phyloP scores from a whole-genome alignment of 1,140 invertebrate species.

The Solenopsis invicta region DNA sequence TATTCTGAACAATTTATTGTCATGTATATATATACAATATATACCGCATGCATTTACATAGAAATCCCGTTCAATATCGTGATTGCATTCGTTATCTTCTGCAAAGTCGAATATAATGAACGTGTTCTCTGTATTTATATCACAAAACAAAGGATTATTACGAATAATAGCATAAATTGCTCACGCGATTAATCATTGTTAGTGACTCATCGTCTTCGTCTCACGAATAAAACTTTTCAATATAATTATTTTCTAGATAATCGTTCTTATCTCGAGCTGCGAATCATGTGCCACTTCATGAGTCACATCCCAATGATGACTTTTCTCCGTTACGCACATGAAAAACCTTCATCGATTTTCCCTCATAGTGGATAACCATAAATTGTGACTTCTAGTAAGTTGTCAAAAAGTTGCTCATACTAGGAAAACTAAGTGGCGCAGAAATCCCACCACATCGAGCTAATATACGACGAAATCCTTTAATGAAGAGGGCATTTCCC shows the following conservation, averaged over 20 bases:
- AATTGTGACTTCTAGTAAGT: constrained; percentile 40
- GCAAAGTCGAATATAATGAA: constrained; percentile 3
- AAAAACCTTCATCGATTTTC: background rate
- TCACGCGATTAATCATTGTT: background rate
- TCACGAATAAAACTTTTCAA: background rate
- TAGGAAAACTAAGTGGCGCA: constrained; percentile 23
- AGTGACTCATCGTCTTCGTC: background rate
- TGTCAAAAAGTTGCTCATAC: constrained; percentile 4
- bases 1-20: background rate
- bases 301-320: background rate
- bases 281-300: background rate
- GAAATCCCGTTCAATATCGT: background rate
- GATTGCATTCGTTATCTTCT: background rate
- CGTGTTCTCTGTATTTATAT: background rate
- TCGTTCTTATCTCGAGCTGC: background rate
- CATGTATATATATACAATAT: background rate
- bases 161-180: background rate
- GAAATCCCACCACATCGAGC: constrained; percentile 48
- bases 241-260: background rate
- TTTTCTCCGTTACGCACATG: background rate
- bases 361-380: background rate
- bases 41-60: background rate
- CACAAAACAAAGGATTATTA: background rate
- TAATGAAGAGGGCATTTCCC: constrained; percentile 74
- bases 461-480: constrained; percentile 54